Evolutionary conservation across 2,888 invertebrate genomes (phyloP).

Genomic region (Osedax fenrisi): DNA sequence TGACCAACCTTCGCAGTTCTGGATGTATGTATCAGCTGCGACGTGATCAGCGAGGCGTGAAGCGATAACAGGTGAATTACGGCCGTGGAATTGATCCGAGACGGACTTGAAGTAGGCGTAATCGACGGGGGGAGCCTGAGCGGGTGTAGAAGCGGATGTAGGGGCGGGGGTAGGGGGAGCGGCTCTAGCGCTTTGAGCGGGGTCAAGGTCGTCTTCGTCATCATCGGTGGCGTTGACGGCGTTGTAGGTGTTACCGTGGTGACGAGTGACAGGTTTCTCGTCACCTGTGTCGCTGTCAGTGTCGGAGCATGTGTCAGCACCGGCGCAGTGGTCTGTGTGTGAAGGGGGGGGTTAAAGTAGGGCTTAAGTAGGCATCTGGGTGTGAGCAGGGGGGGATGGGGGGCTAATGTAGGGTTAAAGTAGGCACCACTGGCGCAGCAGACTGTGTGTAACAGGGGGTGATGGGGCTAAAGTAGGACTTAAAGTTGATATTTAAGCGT

Average conservation of each 20-base stretch:
- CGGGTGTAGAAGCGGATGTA: neutral
- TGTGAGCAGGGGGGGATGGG: too few species aligned
- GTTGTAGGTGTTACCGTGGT: neutral
- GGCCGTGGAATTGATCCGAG: constrained; percentile 4
- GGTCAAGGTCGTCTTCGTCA: neutral
- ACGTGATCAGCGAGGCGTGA: constrained; percentile 33
- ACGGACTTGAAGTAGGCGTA: constrained; percentile 17
- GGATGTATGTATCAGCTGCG: constrained; percentile 23
- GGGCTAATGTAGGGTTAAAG: too few species aligned
- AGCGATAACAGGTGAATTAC: neutral
- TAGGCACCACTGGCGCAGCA: too few species aligned
- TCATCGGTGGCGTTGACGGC: neutral
- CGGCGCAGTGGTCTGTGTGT: neutral
- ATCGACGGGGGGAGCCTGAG: neutral
- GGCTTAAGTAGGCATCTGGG: too few species aligned
- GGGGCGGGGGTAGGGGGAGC: neutral
- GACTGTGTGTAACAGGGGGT: too few species aligned
- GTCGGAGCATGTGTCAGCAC: neutral
- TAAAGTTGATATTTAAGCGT: too few species aligned
- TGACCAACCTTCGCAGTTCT: neutral
- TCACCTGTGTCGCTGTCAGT: neutral
- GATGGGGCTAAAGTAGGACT: too few species aligned
- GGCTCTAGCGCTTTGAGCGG: too few species aligned
- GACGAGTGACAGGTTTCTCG: neutral
- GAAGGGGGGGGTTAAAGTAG: too few species aligned